Evolutionary conservation across 2,888 invertebrate genomes (phyloP).

Genomic region (Nomada flava): DNA sequence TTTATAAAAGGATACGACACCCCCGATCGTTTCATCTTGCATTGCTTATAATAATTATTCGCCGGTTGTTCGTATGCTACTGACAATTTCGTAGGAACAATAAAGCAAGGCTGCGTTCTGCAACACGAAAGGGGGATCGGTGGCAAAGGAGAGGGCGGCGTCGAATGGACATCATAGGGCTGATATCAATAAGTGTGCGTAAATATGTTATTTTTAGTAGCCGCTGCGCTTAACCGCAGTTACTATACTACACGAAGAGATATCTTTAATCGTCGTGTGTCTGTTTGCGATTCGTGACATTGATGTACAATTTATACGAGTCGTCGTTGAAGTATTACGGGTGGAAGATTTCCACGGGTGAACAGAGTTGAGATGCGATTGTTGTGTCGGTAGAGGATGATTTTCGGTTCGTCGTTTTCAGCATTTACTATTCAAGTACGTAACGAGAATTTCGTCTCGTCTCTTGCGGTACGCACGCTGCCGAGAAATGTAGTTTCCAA

Average conservation of each 20-base stretch:
- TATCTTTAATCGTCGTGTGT: slow-evolving; percentile 63
- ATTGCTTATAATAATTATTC: slow-evolving; percentile 27
- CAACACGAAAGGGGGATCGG: neutral
- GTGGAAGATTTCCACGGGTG: slow-evolving; percentile 43
- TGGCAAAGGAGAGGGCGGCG: neutral
- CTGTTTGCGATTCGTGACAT: slow-evolving; percentile 60
- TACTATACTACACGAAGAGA: slow-evolving; percentile 56
- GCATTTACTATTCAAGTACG: neutral
- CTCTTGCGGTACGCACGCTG: neutral
- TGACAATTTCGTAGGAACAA: slow-evolving; percentile 4
- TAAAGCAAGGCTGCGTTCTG: neutral
- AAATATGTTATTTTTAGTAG: slow-evolving; percentile 73
- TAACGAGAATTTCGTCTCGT: neutral
- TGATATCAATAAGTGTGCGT: slow-evolving; percentile 68
- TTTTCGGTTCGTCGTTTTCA: neutral
- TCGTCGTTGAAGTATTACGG: slow-evolving; percentile 7
- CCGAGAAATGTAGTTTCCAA: too few species aligned
- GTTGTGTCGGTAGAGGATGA: neutral
- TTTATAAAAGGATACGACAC: neutral
- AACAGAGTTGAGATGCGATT: neutral
- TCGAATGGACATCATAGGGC: slow-evolving; percentile 17
- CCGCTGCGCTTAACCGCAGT: slow-evolving; percentile 53
- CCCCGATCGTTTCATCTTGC: neutral
- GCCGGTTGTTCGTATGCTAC: slow-evolving; percentile 10
- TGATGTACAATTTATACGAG: slow-evolving; percentile 52